Conservation (phyloP, 2,113 vertebrate genomes). For the Herpetotheres cachinnans region DNA sequence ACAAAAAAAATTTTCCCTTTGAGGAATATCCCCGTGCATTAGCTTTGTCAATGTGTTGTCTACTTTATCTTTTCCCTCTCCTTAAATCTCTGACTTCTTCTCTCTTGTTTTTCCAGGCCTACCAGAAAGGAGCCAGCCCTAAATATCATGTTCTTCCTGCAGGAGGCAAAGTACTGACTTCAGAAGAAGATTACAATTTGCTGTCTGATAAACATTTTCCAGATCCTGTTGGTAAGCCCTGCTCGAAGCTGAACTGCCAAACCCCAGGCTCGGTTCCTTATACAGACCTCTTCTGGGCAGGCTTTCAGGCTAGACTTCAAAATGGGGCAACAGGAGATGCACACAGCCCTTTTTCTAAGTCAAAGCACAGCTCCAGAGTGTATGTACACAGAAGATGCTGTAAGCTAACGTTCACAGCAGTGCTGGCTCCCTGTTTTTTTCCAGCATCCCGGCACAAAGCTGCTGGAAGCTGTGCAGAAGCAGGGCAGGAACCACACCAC, state of each 20-base stretch:
- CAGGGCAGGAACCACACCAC: conserved; percentile 17
- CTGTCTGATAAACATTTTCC: conserved; percentile 86
- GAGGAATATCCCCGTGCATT: neutral
- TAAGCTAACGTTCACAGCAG: neutral
- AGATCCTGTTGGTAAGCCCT: conserved; percentile 81
- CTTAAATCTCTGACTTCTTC: neutral
- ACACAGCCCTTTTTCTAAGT: neutral
- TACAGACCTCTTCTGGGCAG: neutral
- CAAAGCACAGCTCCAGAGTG: neutral
- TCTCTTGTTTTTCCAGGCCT: conserved; percentile 52
- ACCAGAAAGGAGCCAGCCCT: conserved; percentile 81
- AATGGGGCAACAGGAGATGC: neutral
- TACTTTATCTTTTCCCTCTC: neutral
- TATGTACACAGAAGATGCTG: neutral
- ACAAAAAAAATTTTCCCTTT: neutral
- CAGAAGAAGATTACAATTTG: conserved; percentile 83
- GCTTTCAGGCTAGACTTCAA: neutral
- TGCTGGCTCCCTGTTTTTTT: neutral
- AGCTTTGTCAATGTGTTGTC: neutral
- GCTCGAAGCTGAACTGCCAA: neutral
- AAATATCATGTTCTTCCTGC: conserved; percentile 81
- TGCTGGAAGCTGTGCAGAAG: neutral
- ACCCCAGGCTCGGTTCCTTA: neutral
- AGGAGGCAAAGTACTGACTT: conserved; percentile 83
- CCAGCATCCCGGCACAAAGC: neutral